Evolutionary conservation across 2,797 vertebrate genomes (phyloP).

Genomic region (Brotula barbata): DNA sequence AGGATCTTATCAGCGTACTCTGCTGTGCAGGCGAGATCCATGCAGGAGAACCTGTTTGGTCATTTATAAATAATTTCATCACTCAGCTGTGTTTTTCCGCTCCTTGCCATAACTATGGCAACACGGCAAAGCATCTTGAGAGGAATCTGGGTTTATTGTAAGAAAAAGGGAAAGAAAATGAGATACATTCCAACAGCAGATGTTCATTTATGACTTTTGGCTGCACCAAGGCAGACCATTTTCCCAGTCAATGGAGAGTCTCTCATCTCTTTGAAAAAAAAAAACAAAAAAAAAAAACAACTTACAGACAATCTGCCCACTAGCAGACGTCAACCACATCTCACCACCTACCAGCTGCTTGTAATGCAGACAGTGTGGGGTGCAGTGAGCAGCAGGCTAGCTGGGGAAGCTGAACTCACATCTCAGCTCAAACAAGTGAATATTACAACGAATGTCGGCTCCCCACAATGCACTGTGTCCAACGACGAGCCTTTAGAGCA

Average conservation of each 20-base stretch:
- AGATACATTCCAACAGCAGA: slow-evolving; percentile 54
- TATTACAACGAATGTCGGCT: slow-evolving; percentile 44
- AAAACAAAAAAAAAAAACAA: too few relatives aligned
- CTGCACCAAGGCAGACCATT: slow-evolving; percentile 60
- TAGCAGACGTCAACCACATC: slow-evolving; percentile 68
- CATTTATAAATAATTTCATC: slow-evolving; percentile 68
- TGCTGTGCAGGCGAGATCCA: slow-evolving; percentile 26
- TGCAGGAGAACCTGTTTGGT: slow-evolving; percentile 50
- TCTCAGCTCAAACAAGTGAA: slow-evolving; percentile 41
- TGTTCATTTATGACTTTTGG: slow-evolving; percentile 69
- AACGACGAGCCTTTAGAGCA: too few relatives aligned
- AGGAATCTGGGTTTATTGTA: slow-evolving; percentile 52
- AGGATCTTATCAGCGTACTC: slow-evolving; percentile 52
- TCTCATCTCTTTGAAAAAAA: slow-evolving; percentile 61
- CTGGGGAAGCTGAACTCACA: slow-evolving; percentile 57
- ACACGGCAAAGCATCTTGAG: slow-evolving; percentile 49
- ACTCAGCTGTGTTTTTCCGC: slow-evolving; percentile 71
- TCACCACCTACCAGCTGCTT: slow-evolving; percentile 74
- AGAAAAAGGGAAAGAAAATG: slow-evolving; percentile 16
- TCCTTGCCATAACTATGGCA: slow-evolving; percentile 75
- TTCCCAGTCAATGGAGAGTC: slow-evolving; percentile 75
- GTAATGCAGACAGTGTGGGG: slow-evolving; percentile 74
- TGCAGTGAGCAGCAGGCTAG: slow-evolving; percentile 52
- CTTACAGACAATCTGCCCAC: slow-evolving; percentile 70
- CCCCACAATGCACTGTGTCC: slow-evolving; percentile 1